Evolutionary conservation across 37 sponge, comb jelly and placozoan genomes (phyloP).

Genomic region (Petrosia ficiformis): DNA sequence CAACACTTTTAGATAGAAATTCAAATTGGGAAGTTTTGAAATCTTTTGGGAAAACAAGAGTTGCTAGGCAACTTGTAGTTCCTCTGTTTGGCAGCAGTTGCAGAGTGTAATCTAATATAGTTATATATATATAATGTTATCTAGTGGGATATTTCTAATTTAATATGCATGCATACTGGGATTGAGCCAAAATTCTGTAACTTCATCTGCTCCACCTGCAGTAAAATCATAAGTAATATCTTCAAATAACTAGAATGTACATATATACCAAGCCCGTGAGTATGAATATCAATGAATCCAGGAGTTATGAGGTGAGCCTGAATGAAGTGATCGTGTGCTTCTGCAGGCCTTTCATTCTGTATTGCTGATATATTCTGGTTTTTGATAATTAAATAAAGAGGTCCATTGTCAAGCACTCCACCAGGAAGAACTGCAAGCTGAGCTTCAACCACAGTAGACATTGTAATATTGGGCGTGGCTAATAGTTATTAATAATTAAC

Average conservation of each 20-base stretch:
- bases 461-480: too few relatives aligned
- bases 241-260: neutral
- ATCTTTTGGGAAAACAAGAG: slow-evolving; percentile 29
- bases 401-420: slow-evolving; percentile 14
- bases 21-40: slow-evolving; percentile 2
- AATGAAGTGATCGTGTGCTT: too few relatives aligned
- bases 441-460: slow-evolving; percentile 16
- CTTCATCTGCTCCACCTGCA: slow-evolving; percentile 16
- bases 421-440: slow-evolving; percentile 22
- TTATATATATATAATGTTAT: slow-evolving; percentile 3
- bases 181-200: slow-evolving; percentile 18
- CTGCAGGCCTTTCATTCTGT: neutral
- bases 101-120: slow-evolving; percentile 19
- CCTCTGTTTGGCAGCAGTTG: slow-evolving; percentile 10
- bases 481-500: too few relatives aligned
- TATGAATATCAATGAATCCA: slow-evolving; percentile 51
- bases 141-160: neutral
- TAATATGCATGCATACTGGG: neutral
- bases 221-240: neutral
- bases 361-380: neutral
- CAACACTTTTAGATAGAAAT: slow-evolving; percentile 6
- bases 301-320: slow-evolving; percentile 34
- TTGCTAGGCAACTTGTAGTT: slow-evolving; percentile 31
- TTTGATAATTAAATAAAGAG: slow-evolving; percentile 4
- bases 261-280: slow-evolving; percentile 39